A percentile compares a stretch with the other conserved stretches of the same genome.
phyloP scores from a whole-genome alignment of 2,888 invertebrate species.

The Catotricha subobsoleta region DNA sequence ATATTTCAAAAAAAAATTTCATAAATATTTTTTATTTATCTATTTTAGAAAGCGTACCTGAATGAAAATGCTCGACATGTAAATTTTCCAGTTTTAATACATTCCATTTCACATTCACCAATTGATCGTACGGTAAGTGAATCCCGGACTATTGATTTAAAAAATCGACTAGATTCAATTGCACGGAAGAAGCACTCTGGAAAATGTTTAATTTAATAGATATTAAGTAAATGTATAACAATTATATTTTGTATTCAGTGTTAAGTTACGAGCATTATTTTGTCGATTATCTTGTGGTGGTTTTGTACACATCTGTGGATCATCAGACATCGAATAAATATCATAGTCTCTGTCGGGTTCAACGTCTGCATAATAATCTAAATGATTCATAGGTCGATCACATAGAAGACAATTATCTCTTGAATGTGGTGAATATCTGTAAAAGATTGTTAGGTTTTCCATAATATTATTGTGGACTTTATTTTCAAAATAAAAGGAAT shows the following conservation, averaged over 20 bases:
- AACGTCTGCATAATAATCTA: conserved; percentile 55
- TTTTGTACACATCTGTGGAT: conserved; percentile 32
- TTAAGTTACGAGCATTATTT: conserved; percentile 15
- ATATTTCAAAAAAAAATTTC: background rate
- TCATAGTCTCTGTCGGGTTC: conserved; percentile 59
- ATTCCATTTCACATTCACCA: conserved; percentile 65
- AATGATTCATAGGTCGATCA: conserved; percentile 45
- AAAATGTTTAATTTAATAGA: conserved; percentile 10
- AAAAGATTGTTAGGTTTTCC: conserved; percentile 15
- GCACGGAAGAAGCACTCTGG: conserved; percentile 72
- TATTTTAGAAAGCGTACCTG: conserved; percentile 30
- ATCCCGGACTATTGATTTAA: conserved; percentile 42
- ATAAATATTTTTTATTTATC: background rate
- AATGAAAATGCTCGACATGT: conserved; percentile 67
- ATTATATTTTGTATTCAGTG: background rate
- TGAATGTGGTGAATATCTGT: conserved; percentile 18
- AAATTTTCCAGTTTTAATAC: conserved; percentile 51
- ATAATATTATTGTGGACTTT: no score
- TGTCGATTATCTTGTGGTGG: conserved; percentile 24
- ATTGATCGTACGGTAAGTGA: conserved; percentile 48
- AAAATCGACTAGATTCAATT: conserved; percentile 51
- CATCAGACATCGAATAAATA: conserved; percentile 55
- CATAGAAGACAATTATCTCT: conserved; percentile 61
- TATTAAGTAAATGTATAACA: background rate
- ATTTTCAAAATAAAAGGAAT: no score